Conservation (phyloP, 2,113 vertebrate genomes). For the Marmota monax region DNA sequence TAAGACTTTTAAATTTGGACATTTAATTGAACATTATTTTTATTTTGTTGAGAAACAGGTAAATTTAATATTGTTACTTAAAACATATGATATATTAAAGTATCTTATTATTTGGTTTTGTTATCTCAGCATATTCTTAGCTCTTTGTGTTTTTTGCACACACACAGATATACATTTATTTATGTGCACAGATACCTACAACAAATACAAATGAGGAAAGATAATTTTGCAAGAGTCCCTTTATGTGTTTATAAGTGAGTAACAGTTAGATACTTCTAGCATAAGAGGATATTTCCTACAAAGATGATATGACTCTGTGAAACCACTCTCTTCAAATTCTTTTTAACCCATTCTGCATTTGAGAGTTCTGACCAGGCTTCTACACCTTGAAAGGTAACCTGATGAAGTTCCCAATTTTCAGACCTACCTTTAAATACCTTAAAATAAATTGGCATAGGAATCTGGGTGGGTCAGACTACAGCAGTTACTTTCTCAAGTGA, state of each 20-base stretch:
- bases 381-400: not conserved
- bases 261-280: not conserved
- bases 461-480: not conserved
- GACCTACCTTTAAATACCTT: not conserved
- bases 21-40: not conserved
- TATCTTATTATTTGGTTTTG: not conserved
- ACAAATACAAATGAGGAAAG: not conserved
- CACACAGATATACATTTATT: not conserved
- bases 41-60: not conserved
- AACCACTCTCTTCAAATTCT: not conserved
- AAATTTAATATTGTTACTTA: not conserved
- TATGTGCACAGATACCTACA: not conserved
- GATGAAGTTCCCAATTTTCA: not conserved
- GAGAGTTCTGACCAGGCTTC: fast-evolving
- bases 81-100: not conserved
- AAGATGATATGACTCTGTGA: not conserved
- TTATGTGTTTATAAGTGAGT: not conserved
- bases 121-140: not conserved
- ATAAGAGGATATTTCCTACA: not conserved
- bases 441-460: not conserved
- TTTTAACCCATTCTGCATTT: not conserved
- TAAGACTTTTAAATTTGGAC: not conserved
- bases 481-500: not conserved
- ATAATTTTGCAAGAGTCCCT: not conserved
- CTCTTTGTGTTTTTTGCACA: not conserved